Base-by-base conservation (phyloP, 2,888 invertebrate genomes). In the Lydus trimaculatus region DNA sequence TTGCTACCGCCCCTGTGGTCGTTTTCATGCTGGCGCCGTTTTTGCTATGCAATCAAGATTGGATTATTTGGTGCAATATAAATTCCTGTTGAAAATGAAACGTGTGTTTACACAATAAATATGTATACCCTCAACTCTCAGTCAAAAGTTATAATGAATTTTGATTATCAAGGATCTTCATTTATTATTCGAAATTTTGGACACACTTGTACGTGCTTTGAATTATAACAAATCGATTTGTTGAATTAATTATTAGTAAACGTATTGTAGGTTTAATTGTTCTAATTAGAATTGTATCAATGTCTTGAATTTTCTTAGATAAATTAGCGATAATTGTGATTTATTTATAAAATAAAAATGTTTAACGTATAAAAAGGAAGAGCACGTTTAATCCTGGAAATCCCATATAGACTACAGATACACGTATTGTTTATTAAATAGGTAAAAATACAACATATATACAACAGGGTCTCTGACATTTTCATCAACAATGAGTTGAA, bases 341-440 rank as follows among this genome's bases (percentile, higher is more conserved):
- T 23, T 52, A 23, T 23, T 52, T 52, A 52, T 52, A 15, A 25
- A 56, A 52, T 52, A 15, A 25, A 56, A 56, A 15, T 28, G 28
- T 6, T 28, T 28, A 56, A 25, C 60, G 60, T 65, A 43, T 28
- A 13, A 56, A 61, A 68, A 73, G 66, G 71, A 72, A 73, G n/a
- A n/a, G 67, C 71, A 73, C 71, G 71, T 73, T 65, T 58, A 70
- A 70, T 73, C 70, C 71, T 71, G 73, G 71, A 72, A 73, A 73
- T 73, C 62, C 73, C 70, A 68, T 67, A 65, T 67, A 69, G 63
- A 64, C 61, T 58, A 63, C n/a, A 67, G 62, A 58, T 63, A 65
- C 71, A 48, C 23, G 59, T 36, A 15, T 61, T 71, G 71, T 63
- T 67, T 73, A 72, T 62, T 66, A 72, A 71, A 69, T 67, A 72